Base-by-base conservation (phyloP, 2,888 invertebrate genomes). In the Gryllus longicercus region DNA sequence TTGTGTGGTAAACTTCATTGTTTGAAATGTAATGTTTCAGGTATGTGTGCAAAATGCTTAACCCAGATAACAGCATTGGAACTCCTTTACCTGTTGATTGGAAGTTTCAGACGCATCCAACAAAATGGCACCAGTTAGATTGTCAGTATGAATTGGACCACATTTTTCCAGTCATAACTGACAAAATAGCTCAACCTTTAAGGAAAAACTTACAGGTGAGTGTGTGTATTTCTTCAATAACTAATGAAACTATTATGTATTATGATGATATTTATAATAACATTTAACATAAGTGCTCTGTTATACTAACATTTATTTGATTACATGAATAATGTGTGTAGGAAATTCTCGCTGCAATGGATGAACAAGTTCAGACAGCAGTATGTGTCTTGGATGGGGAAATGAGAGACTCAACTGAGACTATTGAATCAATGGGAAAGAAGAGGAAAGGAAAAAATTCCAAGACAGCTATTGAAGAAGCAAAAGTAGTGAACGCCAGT, bases 81-180 rank as follows among this genome's bases (percentile, higher is more conserved):
- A 87, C 88, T 74, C 86, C 89, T 78, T 90, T 91, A 83, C 92
- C 92, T 14, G 93, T 92, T 50, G 95, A 96, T 49, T 93, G 93
- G 90, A 96, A 94, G 85, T 93, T 93, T 85, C 88, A 92, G 83
- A 88, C 92, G 0, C 92, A 92, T 85, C 86, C 90, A 2, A 91
- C 91, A 38, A 92, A 91, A 82, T 96, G 96, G 95, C 91, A 92
- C 83, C 90, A 92, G 83, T 86, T 96, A 49, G 93, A 95, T 85
- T 92, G 94, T 83, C 91, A 91, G 84, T 92, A 94, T 85, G 92
- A 94, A 84, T 89, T 96, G 85, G 93, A 96, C 87, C 91, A 93
- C 84, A 87, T 93, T 18, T 93, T 94, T 85, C 92, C 94, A 79
- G 91, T 95, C 38, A 87, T 91, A 82, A 89, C 91, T 84, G 89